Base-by-base conservation (phyloP, 2,888 invertebrate genomes). In the Blastobasis lacticolella region DNA sequence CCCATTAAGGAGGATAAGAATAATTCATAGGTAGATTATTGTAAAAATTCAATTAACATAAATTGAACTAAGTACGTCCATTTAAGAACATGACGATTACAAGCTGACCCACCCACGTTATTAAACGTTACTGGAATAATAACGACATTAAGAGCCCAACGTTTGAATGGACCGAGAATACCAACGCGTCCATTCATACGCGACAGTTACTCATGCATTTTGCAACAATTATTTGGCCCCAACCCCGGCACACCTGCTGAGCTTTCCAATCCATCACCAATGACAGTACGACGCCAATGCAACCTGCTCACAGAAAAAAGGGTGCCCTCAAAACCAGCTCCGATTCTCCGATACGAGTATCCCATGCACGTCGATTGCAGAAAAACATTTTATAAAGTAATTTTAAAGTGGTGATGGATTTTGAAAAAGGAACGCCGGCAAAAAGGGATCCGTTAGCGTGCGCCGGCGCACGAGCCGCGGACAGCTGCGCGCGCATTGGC, bases 401-500 rank as follows among this genome's bases (percentile, higher is more conserved):
- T 64, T 66, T 61, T 59, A 62, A 64, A 59, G 58, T 54, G 50
- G 63, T 61, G 63, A 66, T 64, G 60, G 58, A 59, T 66, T 62
- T 50, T 54, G 70, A 73, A 71, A n/a, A 67, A 69, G 63, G 61
- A 64, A 62, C 63, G 61, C 54, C 62, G 61, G 55, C 55, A 63
- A 64, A 60, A 63, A 63, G 50, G 50, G 40, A 37, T 45, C 53
- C 67, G 66, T 69, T 66, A 59, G 62, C 61, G 64, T 69, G 67
- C 64, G 70, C 57, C 52, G 49, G 58, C 66, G 81, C 84, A 82
- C 83, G 84, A 76, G 84, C 77, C 66, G 58, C 46, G 53, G 53
- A 60, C 73, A 70, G 63, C 78, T 80, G 80, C 71, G 61, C 64
- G 71, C 63, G 68, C 70, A 77, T 81, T 75, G 76, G 74, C 64